Evolutionary conservation across 1,140 invertebrate genomes (phyloP).

Genomic region (Achroia grisella): DNA sequence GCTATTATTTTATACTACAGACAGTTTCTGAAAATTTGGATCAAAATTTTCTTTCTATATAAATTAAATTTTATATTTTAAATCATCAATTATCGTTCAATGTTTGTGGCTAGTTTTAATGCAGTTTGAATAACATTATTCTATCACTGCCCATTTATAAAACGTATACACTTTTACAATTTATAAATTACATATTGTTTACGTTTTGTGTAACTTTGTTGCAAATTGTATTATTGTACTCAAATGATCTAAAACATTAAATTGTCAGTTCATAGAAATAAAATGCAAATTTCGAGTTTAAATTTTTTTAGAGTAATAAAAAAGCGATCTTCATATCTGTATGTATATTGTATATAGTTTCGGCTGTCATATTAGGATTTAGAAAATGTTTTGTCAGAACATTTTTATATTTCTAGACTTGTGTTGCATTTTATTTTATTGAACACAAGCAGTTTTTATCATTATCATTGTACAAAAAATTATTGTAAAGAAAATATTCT

Average conservation of each 20-base stretch:
- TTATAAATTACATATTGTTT: too few relatives aligned
- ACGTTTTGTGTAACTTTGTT: not conserved
- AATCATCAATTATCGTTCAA: too few relatives aligned
- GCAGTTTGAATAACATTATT: too few relatives aligned
- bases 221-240: conserved; percentile 19
- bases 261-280: conserved; percentile 39
- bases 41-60: not conserved
- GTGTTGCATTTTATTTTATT: conserved; percentile 62
- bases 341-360: conserved; percentile 9
- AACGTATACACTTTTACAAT: not conserved
- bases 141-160: conserved; percentile 7
- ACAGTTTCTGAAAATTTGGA: too few relatives aligned
- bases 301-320: too few relatives aligned
- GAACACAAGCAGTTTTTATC: conserved; percentile 42
- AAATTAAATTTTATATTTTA: too few relatives aligned
- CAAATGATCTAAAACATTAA: conserved; percentile 14
- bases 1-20: too few relatives aligned
- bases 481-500: conserved; percentile 54
- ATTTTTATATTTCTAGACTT: conserved; percentile 13
- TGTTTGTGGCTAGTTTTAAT: too few relatives aligned
- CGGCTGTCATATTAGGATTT: conserved; percentile 13
- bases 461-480: conserved; percentile 51
- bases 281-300: conserved; percentile 28
- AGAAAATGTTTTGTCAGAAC: conserved; percentile 20
- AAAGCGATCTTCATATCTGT: too few relatives aligned